Conservation (phyloP, 1,140 invertebrate genomes). For the Yoshiicerus persimilis region DNA sequence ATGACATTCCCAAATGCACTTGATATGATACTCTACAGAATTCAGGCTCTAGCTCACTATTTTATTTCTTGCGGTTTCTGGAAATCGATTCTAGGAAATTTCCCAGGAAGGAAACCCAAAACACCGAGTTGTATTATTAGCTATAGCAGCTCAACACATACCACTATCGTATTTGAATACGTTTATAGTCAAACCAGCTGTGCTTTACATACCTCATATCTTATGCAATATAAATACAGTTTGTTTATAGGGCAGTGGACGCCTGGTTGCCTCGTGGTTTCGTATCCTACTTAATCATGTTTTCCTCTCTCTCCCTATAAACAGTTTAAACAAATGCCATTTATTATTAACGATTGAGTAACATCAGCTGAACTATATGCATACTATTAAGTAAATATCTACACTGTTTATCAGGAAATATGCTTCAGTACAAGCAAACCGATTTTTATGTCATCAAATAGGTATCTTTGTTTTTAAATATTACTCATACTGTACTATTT, state of each 20-base stretch:
- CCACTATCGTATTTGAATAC: not conserved
- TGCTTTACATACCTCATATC: not conserved
- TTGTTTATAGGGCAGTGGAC: not conserved
- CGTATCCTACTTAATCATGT: not conserved
- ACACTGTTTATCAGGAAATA: too few species aligned
- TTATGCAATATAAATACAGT: not conserved
- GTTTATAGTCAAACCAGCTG: too few species aligned
- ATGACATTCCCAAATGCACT: not conserved
- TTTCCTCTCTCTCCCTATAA: not conserved
- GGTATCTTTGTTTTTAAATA: too few species aligned
- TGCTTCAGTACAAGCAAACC: too few species aligned
- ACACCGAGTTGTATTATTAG: not conserved
- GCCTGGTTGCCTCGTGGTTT: not conserved
- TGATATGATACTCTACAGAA: not conserved
- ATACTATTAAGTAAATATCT: too few species aligned
- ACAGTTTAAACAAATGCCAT: not conserved
- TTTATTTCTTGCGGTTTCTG: conserved; percentile 9
- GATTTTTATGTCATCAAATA: too few species aligned
- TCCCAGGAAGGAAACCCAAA: conserved; percentile 8
- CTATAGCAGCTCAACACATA: not conserved
- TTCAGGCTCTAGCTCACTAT: not conserved
- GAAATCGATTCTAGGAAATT: conserved; percentile 20
- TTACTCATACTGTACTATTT: too few species aligned
- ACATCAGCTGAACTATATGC: not conserved
- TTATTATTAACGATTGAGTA: not conserved